phyloP scores from a whole-genome alignment of 2,888 invertebrate genomes.

The Proisotoma minuta region DNA sequence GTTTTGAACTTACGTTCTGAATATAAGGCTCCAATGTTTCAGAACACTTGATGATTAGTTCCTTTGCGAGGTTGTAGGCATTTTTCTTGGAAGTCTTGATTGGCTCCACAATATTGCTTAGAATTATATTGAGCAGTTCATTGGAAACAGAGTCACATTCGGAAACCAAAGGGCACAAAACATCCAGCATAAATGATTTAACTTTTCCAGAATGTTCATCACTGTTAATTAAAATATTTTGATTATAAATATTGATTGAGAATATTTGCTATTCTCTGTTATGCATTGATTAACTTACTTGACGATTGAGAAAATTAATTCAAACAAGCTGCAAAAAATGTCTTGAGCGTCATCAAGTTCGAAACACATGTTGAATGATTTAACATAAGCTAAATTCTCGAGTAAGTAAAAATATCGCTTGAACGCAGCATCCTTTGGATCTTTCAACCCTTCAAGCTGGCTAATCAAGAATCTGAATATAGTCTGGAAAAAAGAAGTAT shows the following conservation, averaged over 20 bases:
- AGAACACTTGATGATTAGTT: conserved; percentile 83
- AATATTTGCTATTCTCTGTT: background rate
- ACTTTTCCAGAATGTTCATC: conserved; percentile 95
- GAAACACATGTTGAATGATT: conserved; percentile 98
- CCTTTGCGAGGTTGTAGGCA: conserved; percentile 84
- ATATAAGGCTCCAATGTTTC: conserved; percentile 91
- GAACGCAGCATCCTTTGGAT: conserved; percentile 95
- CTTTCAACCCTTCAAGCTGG: conserved; percentile 85
- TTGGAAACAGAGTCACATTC: conserved; percentile 94
- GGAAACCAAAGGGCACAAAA: conserved; percentile 86
- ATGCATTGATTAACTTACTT: conserved; percentile 79
- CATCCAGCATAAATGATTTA: conserved; percentile 94
- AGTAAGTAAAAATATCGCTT: conserved; percentile 95
- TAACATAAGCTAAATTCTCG: conserved; percentile 94
- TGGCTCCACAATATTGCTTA: conserved; percentile 91
- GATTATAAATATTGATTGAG: background rate
- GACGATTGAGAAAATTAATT: conserved; percentile 90
- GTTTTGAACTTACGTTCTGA: conserved; percentile 67
- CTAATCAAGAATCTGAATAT: conserved; percentile 92
- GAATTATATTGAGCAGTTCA: conserved; percentile 86
- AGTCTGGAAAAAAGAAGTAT: conserved; percentile 55
- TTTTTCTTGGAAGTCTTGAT: conserved; percentile 82
- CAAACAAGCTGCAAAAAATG: conserved; percentile 89
- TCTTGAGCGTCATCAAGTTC: conserved; percentile 96
- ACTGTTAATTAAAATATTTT: conserved; percentile 54